A percentile compares a stretch with the other conserved stretches of the same genome.
Evolutionary conservation across 2,888 invertebrate genomes (phyloP).

Genomic region (Meta bourneti): DNA sequence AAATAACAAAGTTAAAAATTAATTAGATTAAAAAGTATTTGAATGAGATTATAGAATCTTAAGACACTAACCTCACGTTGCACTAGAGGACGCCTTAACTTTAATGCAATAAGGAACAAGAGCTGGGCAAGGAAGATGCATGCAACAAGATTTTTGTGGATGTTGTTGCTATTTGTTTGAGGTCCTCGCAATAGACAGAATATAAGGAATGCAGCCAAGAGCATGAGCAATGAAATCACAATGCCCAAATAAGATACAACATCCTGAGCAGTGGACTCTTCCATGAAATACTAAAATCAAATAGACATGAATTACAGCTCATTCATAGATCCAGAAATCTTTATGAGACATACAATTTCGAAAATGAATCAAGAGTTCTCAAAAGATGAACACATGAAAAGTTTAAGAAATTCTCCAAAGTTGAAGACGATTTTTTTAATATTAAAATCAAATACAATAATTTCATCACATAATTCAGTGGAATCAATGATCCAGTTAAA

Average conservation of each 20-base stretch:
- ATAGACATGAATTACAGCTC: neutral
- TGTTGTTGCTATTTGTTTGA: conserved; percentile 90
- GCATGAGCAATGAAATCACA: conserved; percentile 89
- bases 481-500: neutral
- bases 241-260: conserved; percentile 94
- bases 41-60: too few species aligned
- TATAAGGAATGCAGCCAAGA: conserved; percentile 89
- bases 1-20: too few species aligned
- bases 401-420: neutral
- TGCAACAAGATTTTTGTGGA: conserved; percentile 95
- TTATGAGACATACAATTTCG: neutral
- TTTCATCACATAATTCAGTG: neutral
- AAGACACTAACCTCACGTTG: conserved; percentile 87
- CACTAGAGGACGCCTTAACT: conserved; percentile 89
- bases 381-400: neutral
- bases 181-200: conserved; percentile 89
- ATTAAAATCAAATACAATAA: neutral
- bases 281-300: conserved; percentile 84
- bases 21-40: too few species aligned
- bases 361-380: neutral
- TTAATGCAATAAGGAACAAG: conserved; percentile 92
- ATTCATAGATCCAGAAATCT: conserved; percentile 42
- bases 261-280: conserved; percentile 91
- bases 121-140: conserved; percentile 93
- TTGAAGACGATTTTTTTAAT: neutral